Conservation (phyloP, 2,113 vertebrate genomes). For the Puma concolor region DNA sequence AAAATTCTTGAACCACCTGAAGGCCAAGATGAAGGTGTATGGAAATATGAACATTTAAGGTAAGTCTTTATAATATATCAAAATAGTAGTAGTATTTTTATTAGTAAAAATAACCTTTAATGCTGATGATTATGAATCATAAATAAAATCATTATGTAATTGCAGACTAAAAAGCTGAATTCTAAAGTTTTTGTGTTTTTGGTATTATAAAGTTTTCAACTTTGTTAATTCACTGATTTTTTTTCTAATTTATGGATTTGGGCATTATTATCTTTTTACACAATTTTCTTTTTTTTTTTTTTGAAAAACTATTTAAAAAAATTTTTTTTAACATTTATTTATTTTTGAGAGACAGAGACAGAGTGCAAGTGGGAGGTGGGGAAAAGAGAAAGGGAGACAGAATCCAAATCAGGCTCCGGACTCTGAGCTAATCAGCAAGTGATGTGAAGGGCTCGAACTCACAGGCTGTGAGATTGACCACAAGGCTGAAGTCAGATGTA, state of each 20-base stretch:
- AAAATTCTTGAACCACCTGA: constrained; percentile 99
- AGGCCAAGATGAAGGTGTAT: constrained; percentile 99
- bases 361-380: too few relatives aligned
- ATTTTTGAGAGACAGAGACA: too few relatives aligned
- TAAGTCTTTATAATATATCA: constrained; percentile 79
- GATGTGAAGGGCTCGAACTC: too few relatives aligned
- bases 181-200: not conserved
- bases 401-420: too few relatives aligned
- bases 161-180: not conserved
- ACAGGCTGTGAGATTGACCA: too few relatives aligned
- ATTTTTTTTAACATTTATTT: too few relatives aligned
- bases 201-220: not conserved
- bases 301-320: too few relatives aligned
- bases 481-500: too few relatives aligned
- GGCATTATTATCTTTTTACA: not conserved
- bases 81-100: not conserved
- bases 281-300: not conserved
- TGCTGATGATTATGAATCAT: not conserved
- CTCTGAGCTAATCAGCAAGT: too few relatives aligned
- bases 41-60: constrained; percentile 99
- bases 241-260: constrained; percentile 38
- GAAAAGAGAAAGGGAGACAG: too few relatives aligned
- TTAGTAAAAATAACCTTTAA: not conserved
- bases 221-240: constrained; percentile 30
- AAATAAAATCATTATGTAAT: not conserved